Conservation (phyloP, 1,140 invertebrate species). For the Heliconius himera region DNA sequence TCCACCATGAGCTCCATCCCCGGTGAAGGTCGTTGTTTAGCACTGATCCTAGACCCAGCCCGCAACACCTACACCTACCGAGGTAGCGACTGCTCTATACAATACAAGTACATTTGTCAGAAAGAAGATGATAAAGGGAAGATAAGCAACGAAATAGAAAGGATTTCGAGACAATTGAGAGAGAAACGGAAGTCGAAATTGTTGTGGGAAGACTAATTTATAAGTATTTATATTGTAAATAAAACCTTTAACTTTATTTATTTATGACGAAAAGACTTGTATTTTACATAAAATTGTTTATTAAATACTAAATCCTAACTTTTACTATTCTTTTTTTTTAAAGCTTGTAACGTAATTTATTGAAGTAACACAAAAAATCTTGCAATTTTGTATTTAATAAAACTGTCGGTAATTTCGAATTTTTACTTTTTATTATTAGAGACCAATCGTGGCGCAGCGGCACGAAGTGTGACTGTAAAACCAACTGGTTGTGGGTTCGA, state of each 20-base stretch:
- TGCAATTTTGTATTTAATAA: not conserved
- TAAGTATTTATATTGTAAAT: not conserved
- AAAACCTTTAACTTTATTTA: not conserved
- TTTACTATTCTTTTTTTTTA: too few relatives aligned
- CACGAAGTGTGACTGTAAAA: too few relatives aligned
- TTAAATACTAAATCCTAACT: too few relatives aligned
- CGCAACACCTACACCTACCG: conserved; percentile 85
- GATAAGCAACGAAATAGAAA: conserved; percentile 86
- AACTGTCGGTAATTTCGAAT: not conserved
- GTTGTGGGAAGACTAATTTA: conserved; percentile 2
- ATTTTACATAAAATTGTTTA: too few relatives aligned
- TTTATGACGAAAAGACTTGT: not conserved
- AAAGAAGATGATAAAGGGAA: conserved; percentile 85
- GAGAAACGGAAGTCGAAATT: conserved; percentile 40
- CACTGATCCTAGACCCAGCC: conserved; percentile 79
- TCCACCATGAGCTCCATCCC: conserved; percentile 56
- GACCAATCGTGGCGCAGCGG: too few relatives aligned
- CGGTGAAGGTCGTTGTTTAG: conserved; percentile 72
- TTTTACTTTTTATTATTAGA: too few relatives aligned
- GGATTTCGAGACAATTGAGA: conserved; percentile 41
- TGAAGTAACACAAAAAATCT: too few relatives aligned
- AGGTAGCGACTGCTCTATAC: conserved; percentile 86
- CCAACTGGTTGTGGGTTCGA: too few relatives aligned
- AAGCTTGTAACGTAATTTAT: too few relatives aligned
- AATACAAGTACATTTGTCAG: conserved; percentile 87